A percentile compares a stretch with the other conserved stretches of the same genome.
Evolutionary conservation across 2,888 invertebrate genomes (phyloP).

Genomic region (Cryptocheilus praepositus): DNA sequence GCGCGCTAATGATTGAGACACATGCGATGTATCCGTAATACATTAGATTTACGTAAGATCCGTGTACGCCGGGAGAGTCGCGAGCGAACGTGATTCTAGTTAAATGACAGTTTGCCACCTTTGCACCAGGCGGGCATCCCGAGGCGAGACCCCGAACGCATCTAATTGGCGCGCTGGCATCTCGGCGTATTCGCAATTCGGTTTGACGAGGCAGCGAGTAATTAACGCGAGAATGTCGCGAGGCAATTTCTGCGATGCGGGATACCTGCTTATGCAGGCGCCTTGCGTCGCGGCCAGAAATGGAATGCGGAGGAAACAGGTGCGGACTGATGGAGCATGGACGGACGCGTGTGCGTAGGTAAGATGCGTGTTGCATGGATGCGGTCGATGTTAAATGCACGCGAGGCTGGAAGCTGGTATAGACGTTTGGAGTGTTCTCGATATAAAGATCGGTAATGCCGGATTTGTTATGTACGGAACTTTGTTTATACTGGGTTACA

Average conservation of each 20-base stretch:
- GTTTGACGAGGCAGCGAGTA: constrained; percentile 38
- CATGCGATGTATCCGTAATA: too few species aligned
- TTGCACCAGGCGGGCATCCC: background rate
- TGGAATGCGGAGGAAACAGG: constrained; percentile 12
- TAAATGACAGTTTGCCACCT: background rate
- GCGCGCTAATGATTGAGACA: too few species aligned
- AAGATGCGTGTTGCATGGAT: too few species aligned
- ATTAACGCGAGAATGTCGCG: constrained; percentile 39
- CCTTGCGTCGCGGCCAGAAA: constrained; percentile 29
- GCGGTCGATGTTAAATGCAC: background rate
- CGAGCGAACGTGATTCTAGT: background rate
- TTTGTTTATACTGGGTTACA: too few species aligned
- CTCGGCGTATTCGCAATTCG: constrained; percentile 38
- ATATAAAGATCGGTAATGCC: too few species aligned
- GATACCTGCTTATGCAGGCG: constrained; percentile 11
- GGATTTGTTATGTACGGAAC: too few species aligned
- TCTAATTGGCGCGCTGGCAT: constrained; percentile 34
- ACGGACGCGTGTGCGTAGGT: too few species aligned
- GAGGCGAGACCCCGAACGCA: background rate
- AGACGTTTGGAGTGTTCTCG: too few species aligned
- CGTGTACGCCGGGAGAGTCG: too few species aligned
- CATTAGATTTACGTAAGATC: too few species aligned
- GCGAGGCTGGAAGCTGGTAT: too few species aligned
- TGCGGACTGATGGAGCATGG: background rate
- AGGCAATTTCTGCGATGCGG: constrained; percentile 30